A percentile compares a stretch with the other conserved stretches of the same genome.
Conservation (phyloP, 2,113 vertebrate genomes). For the Aspidoscelis tigris region DNA sequence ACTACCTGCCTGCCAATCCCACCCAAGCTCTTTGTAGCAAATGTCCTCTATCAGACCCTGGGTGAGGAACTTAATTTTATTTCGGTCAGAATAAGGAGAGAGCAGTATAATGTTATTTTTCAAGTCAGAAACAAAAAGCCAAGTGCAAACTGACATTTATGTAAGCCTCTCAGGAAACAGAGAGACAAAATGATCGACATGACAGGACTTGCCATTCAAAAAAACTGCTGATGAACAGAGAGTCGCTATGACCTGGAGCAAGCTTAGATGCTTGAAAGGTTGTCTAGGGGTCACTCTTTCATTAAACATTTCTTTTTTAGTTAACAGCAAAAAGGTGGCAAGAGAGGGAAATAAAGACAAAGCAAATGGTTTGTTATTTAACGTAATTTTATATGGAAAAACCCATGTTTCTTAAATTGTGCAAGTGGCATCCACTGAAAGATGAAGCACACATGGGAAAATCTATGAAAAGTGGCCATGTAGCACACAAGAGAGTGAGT, state of each 20-base stretch:
- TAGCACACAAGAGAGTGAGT: background rate
- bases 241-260: background rate
- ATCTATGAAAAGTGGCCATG: background rate
- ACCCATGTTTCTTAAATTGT: background rate
- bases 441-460: background rate
- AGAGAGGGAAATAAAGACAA: background rate
- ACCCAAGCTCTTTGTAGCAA: background rate
- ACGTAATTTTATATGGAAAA: background rate
- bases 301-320: background rate
- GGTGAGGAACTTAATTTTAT: constrained; percentile 1
- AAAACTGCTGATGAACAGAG: background rate
- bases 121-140: constrained; percentile 16
- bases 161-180: constrained; percentile 15
- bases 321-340: background rate
- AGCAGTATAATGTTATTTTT: constrained; percentile 9
- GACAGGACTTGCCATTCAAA: constrained; percentile 3
- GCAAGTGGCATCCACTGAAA: background rate
- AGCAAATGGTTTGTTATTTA: background rate
- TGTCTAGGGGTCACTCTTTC: background rate
- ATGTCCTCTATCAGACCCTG: background rate
- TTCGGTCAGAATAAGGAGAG: background rate
- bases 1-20: background rate
- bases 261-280: background rate
- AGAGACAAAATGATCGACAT: constrained; percentile 4
- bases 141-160: constrained; percentile 21